Conservation (phyloP, 2,888 invertebrate species). For the Ophion obscuratus region DNA sequence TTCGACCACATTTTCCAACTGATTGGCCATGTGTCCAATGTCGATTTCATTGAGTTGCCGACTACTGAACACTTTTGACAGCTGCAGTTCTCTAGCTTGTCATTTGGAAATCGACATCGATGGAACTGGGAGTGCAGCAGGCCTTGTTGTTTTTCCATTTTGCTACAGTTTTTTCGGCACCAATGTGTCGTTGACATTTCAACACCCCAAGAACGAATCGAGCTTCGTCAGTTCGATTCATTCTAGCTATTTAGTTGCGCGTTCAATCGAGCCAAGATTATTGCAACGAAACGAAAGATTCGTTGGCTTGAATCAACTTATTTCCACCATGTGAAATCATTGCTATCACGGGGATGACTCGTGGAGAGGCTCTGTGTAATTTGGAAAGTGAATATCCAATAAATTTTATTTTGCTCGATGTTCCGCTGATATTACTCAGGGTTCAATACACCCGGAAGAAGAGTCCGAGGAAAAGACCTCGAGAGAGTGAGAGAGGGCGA, state of each 20-base stretch:
- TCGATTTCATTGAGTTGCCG: not conserved
- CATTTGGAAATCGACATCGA: not conserved
- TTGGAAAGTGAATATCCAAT: conserved; percentile 30
- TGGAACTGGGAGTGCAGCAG: no score
- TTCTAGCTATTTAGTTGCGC: no score
- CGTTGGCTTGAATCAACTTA: no score
- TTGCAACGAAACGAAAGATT: no score
- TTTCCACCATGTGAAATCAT: not conserved
- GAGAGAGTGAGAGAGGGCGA: conserved; percentile 29
- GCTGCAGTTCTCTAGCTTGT: not conserved
- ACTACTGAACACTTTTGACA: not conserved
- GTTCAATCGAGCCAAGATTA: no score
- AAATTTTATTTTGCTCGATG: conserved; percentile 39
- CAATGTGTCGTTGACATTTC: no score
- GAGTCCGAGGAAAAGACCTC: not conserved
- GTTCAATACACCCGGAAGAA: conserved; percentile 41
- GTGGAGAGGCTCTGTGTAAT: conserved; percentile 7
- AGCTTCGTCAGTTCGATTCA: no score
- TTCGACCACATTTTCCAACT: not conserved
- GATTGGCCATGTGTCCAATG: conserved; percentile 2
- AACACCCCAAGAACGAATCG: no score
- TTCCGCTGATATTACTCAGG: conserved; percentile 11
- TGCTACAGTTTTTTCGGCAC: no score
- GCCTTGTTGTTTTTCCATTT: no score
- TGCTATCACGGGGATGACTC: not conserved